Evolutionary conservation across 2,797 vertebrate species (phyloP).

Genomic region (Cryptoprocta ferox): DNA sequence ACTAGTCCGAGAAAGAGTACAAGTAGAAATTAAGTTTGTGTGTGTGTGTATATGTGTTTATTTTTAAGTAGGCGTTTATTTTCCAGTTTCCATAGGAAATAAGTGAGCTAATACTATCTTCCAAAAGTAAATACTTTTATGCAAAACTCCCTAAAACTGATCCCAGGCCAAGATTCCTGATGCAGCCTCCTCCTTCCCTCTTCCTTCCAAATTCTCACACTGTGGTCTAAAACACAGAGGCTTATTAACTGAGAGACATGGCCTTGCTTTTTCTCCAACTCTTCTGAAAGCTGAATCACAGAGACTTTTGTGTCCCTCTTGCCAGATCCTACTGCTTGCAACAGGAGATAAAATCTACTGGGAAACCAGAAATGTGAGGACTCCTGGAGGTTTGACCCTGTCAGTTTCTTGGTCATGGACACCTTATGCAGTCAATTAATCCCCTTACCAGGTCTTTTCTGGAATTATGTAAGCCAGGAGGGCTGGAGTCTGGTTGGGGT

Average conservation of each 20-base stretch:
- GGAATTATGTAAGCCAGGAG: neutral
- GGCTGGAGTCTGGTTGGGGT: neutral
- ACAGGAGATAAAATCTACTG: constrained; percentile 73
- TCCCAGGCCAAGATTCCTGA: constrained; percentile 80
- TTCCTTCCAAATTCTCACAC: constrained; percentile 45
- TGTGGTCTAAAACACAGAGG: constrained; percentile 63
- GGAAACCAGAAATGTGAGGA: constrained; percentile 68
- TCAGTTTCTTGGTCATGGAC: constrained; percentile 23
- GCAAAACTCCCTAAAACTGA: constrained; percentile 82
- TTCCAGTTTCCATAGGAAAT: constrained; percentile 89
- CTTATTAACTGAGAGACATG: constrained; percentile 73
- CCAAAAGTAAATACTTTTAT: constrained; percentile 87
- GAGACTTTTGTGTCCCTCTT: neutral
- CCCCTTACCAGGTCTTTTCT: neutral
- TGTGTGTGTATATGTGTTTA: constrained; percentile 75
- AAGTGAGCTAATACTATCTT: constrained; percentile 86
- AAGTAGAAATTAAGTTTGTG: constrained; percentile 17
- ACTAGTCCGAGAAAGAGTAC: constrained; percentile 55
- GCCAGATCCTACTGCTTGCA: constrained; percentile 81
- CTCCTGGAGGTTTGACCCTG: constrained; percentile 23
- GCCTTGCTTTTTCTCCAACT: constrained; percentile 75
- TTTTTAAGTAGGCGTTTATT: constrained; percentile 84
- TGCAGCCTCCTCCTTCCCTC: constrained; percentile 78
- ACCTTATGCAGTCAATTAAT: constrained; percentile 21
- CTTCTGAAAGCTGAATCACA: neutral